Base-by-base conservation (phyloP, 2,797 vertebrate genomes). In the Strix occidentalis region DNA sequence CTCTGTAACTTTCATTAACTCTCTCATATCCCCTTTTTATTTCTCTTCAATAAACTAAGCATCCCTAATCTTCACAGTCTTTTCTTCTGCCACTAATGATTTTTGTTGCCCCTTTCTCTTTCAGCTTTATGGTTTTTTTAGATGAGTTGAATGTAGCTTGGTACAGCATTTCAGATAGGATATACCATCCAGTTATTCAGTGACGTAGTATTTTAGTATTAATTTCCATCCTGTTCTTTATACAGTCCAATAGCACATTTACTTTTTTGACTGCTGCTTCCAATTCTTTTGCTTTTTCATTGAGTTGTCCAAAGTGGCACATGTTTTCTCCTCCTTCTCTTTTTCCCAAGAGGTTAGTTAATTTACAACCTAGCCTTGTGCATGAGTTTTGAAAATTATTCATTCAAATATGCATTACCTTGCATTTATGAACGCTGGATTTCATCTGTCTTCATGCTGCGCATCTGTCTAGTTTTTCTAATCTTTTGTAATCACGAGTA, bases 401-500 rank as follows among this genome's bases (percentile, higher is more conserved):
- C 91, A 93, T 96, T 97, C 92, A 96, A 96, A 96, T 95, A 87
- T 87, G 83, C 91, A 96, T 95, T 97, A 91, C 87, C 92, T 96
- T 97, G 87, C 95, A 54, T 88, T 95, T 96, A 82, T 77, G 95
- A 96, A 87, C 84, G 94, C 87, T 86, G 87, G 64, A 93, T 97
- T 97, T 97, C 69, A 91, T 96, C 90, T 90, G 84, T 93, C 93
- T 95, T 93, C 89, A 76, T 68, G 87, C 93, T 95, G 92, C 3
- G 5, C 91, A 82, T 96, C 91, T 93, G 95, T 85, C 95, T 79
- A 78, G 70, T 87, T 93, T 96, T 95, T 95, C 85, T 93, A 84
- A 96, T 96, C 79, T 97, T 95, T 92, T 91, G 83, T 91, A 93
- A 79, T 93, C 93, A 70, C 2, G 4, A 84, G 72, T 93, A 96